A percentile compares a stretch with the other conserved stretches of the same genome.
These are phyloP conservation scores for Drosophila aff. DNA, from an alignment of 1,140 invertebrate genomes.

Conservation along the genomic window DNA sequence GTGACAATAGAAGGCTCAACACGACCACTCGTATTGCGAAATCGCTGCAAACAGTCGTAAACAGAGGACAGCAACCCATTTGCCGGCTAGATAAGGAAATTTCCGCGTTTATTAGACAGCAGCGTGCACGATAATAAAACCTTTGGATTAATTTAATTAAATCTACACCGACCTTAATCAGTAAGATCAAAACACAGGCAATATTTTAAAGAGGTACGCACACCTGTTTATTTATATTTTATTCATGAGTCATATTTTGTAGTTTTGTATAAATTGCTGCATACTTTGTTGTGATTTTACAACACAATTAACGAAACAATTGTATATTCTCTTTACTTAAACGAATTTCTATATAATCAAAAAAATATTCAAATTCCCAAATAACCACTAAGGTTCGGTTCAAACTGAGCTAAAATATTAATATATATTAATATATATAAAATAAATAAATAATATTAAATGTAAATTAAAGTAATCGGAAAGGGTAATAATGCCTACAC, in stretches of 20 bases:
- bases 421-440: no score
- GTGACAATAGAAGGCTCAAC: conserved; percentile 18
- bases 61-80: not conserved
- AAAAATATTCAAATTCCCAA: no score
- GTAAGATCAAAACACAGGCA: not conserved
- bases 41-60: conserved; percentile 18
- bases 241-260: not conserved
- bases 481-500: not conserved
- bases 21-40: conserved; percentile 33
- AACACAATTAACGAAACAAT: not conserved
- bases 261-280: not conserved
- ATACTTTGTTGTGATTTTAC: not conserved
- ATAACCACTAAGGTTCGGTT: no score
- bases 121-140: not conserved
- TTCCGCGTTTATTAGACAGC: conserved; percentile 22
- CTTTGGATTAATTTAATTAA: not conserved
- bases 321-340: not conserved
- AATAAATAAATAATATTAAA: no score
- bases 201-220: not conserved
- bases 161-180: not conserved
- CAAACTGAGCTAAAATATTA: no score
- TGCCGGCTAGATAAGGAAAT: conserved; percentile 39
- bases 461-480: no score
- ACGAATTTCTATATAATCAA: not conserved
- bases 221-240: not conserved